Percentiles rank a stretch among this genome's conserved stretches.
Evolutionary conservation across 1,140 invertebrate species (phyloP).

Genomic region (Bilobella aurantiaca): DNA sequence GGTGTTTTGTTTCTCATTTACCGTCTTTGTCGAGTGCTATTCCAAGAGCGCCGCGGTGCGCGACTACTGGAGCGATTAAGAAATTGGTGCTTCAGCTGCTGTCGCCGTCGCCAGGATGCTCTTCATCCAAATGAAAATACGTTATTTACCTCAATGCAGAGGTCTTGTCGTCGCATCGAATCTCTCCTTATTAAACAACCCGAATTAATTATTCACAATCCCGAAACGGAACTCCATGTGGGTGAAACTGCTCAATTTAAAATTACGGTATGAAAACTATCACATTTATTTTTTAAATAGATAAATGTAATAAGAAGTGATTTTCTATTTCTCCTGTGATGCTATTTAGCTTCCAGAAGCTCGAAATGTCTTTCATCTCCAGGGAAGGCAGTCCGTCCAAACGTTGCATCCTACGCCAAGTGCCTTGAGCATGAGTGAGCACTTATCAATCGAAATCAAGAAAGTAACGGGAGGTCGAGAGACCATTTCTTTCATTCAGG

Average conservation of each 20-base stretch:
- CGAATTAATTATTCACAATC: neutral
- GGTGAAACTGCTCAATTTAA: neutral
- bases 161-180: neutral
- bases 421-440: neutral
- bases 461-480: neutral
- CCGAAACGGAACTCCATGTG: neutral
- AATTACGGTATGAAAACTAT: neutral
- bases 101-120: neutral
- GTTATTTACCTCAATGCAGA: neutral
- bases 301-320: neutral
- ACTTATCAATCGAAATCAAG: neutral
- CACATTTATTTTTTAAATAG: neutral
- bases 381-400: neutral
- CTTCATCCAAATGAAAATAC: neutral
- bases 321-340: neutral
- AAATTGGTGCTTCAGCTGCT: neutral
- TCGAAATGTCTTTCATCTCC: neutral
- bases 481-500: slow-evolving; percentile 8
- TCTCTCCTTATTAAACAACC: neutral
- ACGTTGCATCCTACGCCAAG: neutral
- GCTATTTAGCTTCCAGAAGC: neutral
- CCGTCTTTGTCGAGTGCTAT: neutral
- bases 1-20: neutral
- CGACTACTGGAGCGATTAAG: neutral
- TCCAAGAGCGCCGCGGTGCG: neutral